Conservation (phyloP, 2,113 vertebrate genomes). For the Tachycineta bicolor region DNA sequence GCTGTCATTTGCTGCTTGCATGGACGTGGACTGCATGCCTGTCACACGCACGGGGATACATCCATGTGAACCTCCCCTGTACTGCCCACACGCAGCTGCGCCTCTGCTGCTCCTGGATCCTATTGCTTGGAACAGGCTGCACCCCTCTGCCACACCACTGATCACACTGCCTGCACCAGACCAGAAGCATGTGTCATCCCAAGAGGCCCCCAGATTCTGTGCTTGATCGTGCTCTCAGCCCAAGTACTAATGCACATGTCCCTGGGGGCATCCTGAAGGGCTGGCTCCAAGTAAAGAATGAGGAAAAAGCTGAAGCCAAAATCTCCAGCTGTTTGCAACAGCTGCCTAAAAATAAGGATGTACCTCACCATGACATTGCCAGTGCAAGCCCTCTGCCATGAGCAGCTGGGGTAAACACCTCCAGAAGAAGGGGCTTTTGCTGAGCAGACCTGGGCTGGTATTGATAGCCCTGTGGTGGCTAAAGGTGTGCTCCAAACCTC, state of each 20-base stretch:
- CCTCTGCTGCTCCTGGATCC: background rate
- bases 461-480: background rate
- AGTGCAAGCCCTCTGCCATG: background rate
- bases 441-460: background rate
- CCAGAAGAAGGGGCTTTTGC: background rate
- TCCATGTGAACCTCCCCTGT: background rate
- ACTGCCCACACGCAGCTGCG: background rate
- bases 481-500: background rate
- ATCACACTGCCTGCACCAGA: background rate
- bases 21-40: background rate
- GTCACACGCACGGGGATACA: background rate
- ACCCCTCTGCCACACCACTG: background rate
- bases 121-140: background rate
- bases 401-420: background rate
- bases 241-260: background rate
- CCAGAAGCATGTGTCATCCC: background rate
- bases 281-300: background rate
- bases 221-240: background rate
- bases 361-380: accelerated
- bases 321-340: background rate
- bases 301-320: background rate
- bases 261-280: background rate
- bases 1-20: background rate
- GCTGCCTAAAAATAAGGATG: background rate
- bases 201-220: background rate